phyloP scores from a whole-genome alignment of 2,113 vertebrate species.

The Pipa parva region DNA sequence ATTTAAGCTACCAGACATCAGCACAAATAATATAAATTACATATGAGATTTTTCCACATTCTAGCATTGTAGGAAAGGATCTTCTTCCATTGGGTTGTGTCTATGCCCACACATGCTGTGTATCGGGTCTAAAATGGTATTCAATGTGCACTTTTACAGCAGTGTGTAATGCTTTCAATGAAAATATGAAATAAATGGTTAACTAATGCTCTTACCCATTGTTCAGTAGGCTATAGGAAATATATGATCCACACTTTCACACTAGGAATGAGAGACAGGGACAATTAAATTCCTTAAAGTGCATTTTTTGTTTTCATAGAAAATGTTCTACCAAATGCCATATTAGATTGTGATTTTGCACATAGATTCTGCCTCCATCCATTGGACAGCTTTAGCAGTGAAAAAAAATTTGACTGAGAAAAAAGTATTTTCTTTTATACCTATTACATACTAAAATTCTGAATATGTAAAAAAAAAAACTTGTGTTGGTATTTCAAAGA shows the following conservation, averaged over 20 bases:
- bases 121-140: background rate
- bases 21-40: background rate
- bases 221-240: background rate
- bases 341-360: constrained; percentile 2
- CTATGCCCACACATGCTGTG: background rate
- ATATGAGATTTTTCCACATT: no score
- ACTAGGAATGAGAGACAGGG: background rate
- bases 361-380: background rate
- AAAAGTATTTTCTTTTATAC: background rate
- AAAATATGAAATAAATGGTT: background rate
- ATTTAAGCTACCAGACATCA: background rate
- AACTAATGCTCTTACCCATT: background rate
- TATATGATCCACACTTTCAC: background rate
- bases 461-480: background rate
- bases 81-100: background rate
- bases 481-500: background rate
- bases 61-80: no score
- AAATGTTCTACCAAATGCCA: background rate
- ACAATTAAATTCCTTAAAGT: constrained; percentile 27
- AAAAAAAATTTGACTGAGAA: background rate
- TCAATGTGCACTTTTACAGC: background rate
- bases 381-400: constrained; percentile 4
- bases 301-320: constrained; percentile 23
- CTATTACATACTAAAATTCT: background rate
- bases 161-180: background rate